phyloP scores from a whole-genome alignment of 2,797 vertebrate genomes.

The Pangasius mekongensis region DNA sequence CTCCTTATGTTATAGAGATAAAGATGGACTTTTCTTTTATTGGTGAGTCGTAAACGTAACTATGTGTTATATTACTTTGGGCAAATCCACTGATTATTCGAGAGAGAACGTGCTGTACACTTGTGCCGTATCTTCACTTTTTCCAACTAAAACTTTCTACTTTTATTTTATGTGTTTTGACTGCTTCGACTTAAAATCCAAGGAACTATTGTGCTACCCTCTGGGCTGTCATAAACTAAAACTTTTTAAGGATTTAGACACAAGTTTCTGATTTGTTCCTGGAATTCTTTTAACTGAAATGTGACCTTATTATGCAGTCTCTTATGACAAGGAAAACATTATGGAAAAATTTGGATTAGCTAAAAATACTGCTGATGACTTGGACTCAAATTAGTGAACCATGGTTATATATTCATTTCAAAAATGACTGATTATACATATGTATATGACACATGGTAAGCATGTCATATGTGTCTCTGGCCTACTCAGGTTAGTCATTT shows the following conservation, averaged over 20 bases:
- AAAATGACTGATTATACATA: neutral
- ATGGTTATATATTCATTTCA: neutral
- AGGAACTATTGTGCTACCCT: constrained; percentile 5
- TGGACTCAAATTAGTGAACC: neutral
- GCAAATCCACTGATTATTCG: neutral
- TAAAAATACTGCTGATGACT: neutral
- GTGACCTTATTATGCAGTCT: constrained; percentile 2
- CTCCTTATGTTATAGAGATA: neutral
- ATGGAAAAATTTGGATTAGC: neutral
- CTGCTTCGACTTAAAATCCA: constrained; percentile 12
- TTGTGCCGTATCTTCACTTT: neutral
- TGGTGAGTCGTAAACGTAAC: neutral
- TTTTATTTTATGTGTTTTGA: constrained; percentile 54
- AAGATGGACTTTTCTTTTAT: neutral
- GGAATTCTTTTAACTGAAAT: neutral
- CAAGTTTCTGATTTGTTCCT: constrained; percentile 24
- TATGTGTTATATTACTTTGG: neutral
- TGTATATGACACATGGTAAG: neutral
- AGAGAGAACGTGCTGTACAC: neutral
- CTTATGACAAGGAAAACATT: neutral
- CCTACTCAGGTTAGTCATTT: neutral
- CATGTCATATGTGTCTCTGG: neutral
- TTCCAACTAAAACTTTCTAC: constrained; percentile 1
- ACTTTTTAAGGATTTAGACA: constrained; percentile 13
- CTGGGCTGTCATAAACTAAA: neutral